phyloP scores from a whole-genome alignment of 30 jellyfish, hydroid and myxozoan genomes.

The Aurelia aurita complex sp. Pacific region DNA sequence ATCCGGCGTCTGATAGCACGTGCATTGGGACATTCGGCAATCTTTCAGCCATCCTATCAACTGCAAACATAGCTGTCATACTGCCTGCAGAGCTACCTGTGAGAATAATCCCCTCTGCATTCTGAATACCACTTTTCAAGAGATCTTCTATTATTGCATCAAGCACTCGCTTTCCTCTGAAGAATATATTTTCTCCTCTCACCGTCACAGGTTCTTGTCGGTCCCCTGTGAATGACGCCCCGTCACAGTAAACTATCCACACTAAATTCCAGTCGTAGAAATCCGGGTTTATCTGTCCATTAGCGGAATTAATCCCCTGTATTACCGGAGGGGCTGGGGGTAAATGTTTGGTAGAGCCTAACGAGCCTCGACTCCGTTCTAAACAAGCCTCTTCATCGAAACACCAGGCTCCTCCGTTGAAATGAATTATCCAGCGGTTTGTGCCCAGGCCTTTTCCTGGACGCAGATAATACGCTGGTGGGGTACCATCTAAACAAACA shows the following conservation, averaged over 20 bases:
- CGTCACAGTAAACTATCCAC: constrained; percentile 99
- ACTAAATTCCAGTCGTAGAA: constrained; percentile 98
- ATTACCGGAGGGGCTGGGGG: constrained; percentile 99
- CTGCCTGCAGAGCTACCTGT: constrained; percentile 99
- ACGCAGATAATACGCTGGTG: constrained; percentile 98
- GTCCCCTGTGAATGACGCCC: constrained; percentile 99
- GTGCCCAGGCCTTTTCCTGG: constrained; percentile 91
- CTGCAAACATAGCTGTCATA: constrained; percentile 99
- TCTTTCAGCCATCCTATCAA: constrained; percentile 90
- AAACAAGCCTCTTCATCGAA: constrained; percentile 93
- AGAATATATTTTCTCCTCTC: constrained; percentile 84
- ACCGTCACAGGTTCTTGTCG: constrained; percentile 85
- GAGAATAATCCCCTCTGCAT: constrained; percentile 92
- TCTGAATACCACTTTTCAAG: constrained; percentile 74
- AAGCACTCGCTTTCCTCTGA: constrained; percentile 93
- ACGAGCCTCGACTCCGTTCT: constrained; percentile 96
- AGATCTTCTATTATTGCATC: constrained; percentile 88
- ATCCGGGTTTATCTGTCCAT: constrained; percentile 92
- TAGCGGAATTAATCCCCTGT: constrained; percentile 97
- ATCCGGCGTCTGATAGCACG: constrained; percentile 99
- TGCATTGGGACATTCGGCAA: constrained; percentile 92
- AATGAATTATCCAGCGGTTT: constrained; percentile 93
- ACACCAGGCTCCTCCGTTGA: constrained; percentile 99
- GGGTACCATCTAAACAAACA: constrained; percentile 98
- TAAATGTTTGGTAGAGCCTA: constrained; percentile 92